Base-by-base conservation (phyloP, 2,113 vertebrate species). In the Gnathonemus echidnorhynchus region DNA sequence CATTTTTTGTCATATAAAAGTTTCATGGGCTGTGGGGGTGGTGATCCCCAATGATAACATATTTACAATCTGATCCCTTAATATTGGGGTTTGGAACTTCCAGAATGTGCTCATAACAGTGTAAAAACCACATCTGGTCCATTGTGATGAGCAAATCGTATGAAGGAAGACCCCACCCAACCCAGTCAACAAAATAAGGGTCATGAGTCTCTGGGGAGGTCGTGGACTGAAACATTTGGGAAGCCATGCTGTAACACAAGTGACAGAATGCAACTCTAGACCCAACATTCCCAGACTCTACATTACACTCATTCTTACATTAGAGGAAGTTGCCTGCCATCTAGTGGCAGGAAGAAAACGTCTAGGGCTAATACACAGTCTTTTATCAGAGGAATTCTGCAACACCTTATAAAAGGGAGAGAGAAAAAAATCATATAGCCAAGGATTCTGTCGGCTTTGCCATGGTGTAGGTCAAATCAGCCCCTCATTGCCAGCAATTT, bases 261-360 rank as follows among this genome's bases (percentile, higher is more conserved):
- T 62, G 58, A 62, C 8, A 9, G 8, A 24, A n/a, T 2, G 58
- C 24, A 62, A 62, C 24, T 62, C 58, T 62, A 62, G 7, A n/a
- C 58, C 8, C 21, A 58, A 66, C n/a, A 21, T 66, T 48, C 45
- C 31, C 8, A 31, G 19, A 80, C 21, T 11, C 6, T 89, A 50
- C 24, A 24, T n/a, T 7, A 19, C 19, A 56, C 53, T 56, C 19
- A 7, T 46, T 52, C n/a, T 27, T 17, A n/a, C 66, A 45, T 85
- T 70, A 15, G n/a, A 49, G 80, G 90, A 35, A 39, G 8, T 70
- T 88, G 85, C 3, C 89, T 91, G 90, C 90, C 91, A 92, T 27
- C 90, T 89, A 89, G 86, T 92, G 91, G 91, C 5, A 74, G n/a
- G 35, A 49, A 56, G 21, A 39, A 13, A 48, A 8, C 42, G 3